Evolutionary conservation across 2,888 invertebrate species (phyloP).

Genomic region (Ptycholaimellus sp.): DNA sequence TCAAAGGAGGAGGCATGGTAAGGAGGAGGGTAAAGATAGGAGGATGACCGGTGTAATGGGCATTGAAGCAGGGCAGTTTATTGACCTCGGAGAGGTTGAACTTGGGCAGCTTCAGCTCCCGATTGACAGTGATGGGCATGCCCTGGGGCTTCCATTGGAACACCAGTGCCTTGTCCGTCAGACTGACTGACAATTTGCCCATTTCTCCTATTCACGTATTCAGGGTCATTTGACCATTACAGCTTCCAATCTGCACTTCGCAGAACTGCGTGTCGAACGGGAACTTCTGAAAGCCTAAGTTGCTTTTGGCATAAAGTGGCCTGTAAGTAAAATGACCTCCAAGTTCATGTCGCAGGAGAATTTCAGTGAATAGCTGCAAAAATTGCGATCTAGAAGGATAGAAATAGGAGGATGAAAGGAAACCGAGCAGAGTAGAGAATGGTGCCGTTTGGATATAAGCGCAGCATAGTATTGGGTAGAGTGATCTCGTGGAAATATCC

Average conservation of each 20-base stretch:
- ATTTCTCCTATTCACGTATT: background rate
- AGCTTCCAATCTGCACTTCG: background rate
- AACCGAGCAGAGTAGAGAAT: background rate
- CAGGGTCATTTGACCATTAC: background rate
- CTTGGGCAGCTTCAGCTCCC: background rate
- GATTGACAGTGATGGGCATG: background rate
- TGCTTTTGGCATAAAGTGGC: no score
- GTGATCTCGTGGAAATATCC: slow-evolving; percentile 40
- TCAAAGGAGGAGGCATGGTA: background rate
- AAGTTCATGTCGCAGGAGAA: background rate
- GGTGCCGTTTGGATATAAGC: background rate
- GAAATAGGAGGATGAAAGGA: background rate
- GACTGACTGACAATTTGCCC: background rate
- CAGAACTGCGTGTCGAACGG: background rate
- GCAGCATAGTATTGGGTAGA: background rate
- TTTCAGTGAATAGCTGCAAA: background rate
- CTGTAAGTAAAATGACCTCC: no score
- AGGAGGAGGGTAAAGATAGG: background rate
- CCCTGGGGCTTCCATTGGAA: background rate
- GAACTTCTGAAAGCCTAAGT: no score
- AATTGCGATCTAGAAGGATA: background rate
- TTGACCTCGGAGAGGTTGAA: background rate
- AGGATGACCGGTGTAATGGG: background rate
- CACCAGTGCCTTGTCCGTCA: background rate
- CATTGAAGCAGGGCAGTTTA: background rate